A percentile compares a stretch with the other conserved stretches of the same genome.
phyloP scores from a whole-genome alignment of 2,888 invertebrate genomes.

The Cerastis rubricosa region DNA sequence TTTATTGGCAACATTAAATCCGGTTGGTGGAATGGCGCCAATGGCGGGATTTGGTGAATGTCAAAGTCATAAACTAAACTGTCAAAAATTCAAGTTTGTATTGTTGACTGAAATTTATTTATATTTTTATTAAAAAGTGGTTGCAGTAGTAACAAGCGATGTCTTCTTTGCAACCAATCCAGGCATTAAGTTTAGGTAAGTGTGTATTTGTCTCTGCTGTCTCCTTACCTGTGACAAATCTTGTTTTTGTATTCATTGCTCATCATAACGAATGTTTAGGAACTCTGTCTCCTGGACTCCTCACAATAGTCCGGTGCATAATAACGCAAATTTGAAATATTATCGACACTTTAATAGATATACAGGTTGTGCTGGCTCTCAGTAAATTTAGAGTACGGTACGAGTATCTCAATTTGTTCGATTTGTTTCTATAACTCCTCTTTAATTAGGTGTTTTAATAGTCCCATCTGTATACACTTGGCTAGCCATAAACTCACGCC shows the following conservation, averaged over 20 bases:
- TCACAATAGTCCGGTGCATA: neutral
- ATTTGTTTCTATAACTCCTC: neutral
- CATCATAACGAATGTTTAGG: neutral
- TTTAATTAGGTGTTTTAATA: neutral
- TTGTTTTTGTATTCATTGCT: neutral
- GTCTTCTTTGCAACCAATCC: slow-evolving; percentile 88
- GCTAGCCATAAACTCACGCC: neutral
- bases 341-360: neutral
- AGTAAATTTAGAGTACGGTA: no score
- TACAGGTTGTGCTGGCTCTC: neutral
- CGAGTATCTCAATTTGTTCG: neutral
- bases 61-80: slow-evolving; percentile 31
- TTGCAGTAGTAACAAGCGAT: slow-evolving; percentile 64
- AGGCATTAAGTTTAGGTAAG: slow-evolving; percentile 89
- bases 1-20: slow-evolving; percentile 19
- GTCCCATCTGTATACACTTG: neutral
- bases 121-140: no score
- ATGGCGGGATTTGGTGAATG: slow-evolving; percentile 44
- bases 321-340: neutral
- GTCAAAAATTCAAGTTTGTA: neutral
- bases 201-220: neutral
- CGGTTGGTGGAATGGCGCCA: slow-evolving; percentile 16
- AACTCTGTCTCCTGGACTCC: neutral
- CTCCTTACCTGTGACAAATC: neutral
- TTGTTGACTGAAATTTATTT: neutral